These are phyloP conservation scores for Rhinella marina DNA, from an alignment of 2,797 vertebrate species.

Conservation along the genomic window DNA sequence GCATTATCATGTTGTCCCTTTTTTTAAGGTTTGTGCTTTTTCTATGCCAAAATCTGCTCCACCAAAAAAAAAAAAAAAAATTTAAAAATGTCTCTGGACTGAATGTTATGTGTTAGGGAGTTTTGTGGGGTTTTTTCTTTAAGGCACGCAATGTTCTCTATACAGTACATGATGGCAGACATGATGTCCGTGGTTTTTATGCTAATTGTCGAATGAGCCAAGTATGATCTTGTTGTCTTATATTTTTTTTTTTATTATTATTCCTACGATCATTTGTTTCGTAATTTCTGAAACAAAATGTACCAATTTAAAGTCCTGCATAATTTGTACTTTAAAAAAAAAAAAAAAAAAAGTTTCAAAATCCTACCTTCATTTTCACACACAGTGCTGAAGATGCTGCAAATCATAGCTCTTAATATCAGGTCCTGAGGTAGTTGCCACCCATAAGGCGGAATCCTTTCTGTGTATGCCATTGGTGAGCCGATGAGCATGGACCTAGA, in stretches of 20 bases:
- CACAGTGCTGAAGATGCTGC: slow-evolving; percentile 99
- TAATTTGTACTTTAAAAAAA: slow-evolving; percentile 75
- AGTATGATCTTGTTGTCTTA: slow-evolving; percentile 72
- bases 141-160: background rate
- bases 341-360: slow-evolving; percentile 81
- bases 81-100: slow-evolving; percentile 10
- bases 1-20: slow-evolving; percentile 82
- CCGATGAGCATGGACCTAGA: slow-evolving; percentile 98
- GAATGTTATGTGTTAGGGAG: slow-evolving; percentile 70
- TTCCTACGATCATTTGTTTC: slow-evolving; percentile 64
- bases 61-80: background rate
- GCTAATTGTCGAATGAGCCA: slow-evolving; percentile 70
- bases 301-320: slow-evolving; percentile 83
- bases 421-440: slow-evolving; percentile 99
- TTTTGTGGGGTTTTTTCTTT: slow-evolving; percentile 76
- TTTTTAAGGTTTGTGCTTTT: slow-evolving; percentile 80
- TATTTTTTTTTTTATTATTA: slow-evolving; percentile 52
- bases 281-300: slow-evolving; percentile 73
- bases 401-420: slow-evolving; percentile 98
- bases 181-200: slow-evolving; percentile 15
- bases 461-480: slow-evolving; percentile 93
- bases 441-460: slow-evolving; percentile 98
- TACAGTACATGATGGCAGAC: slow-evolving; percentile 26
- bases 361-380: slow-evolving; percentile 99
- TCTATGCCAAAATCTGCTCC: slow-evolving; percentile 74